These are phyloP conservation scores for Ditula angustiorana DNA, from an alignment of 2,888 invertebrate genomes.

Conservation along the genomic window DNA sequence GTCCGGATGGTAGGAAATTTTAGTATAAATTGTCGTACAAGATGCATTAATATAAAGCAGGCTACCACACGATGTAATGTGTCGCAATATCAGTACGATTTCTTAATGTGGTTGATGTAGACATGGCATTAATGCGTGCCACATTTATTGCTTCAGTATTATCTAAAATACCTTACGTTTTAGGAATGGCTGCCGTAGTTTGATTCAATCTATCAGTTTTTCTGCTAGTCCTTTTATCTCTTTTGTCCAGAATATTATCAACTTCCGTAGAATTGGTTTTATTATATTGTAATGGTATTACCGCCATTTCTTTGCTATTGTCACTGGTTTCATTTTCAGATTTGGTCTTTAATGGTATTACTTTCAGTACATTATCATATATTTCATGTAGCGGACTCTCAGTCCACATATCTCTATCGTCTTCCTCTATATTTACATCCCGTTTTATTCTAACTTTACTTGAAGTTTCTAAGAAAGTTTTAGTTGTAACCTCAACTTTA, in stretches of 20 bases:
- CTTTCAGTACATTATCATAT: slow-evolving; percentile 63
- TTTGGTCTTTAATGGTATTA: slow-evolving; percentile 64
- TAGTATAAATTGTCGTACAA: no score
- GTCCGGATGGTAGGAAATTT: no score
- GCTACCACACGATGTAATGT: no score
- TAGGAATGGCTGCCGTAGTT: slow-evolving; percentile 79
- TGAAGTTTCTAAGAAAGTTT: slow-evolving; percentile 45
- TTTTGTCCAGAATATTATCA: slow-evolving; percentile 68
- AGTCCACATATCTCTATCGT: slow-evolving; percentile 61
- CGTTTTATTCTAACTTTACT: slow-evolving; percentile 65
- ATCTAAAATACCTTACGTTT: slow-evolving; percentile 67
- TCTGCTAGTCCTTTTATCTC: slow-evolving; percentile 80
- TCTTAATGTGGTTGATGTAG: no score
- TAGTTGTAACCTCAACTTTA: slow-evolving; percentile 53
- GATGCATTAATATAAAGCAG: no score
- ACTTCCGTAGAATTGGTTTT: slow-evolving; percentile 77
- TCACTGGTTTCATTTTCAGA: slow-evolving; percentile 47
- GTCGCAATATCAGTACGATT: no score
- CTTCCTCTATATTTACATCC: slow-evolving; percentile 59
- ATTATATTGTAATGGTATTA: slow-evolving; percentile 69
- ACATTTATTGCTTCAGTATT: no score
- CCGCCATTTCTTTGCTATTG: slow-evolving; percentile 62
- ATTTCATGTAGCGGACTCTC: slow-evolving; percentile 59
- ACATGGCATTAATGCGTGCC: no score
- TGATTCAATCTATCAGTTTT: slow-evolving; percentile 81